These are phyloP conservation scores for Gymnorhina tibicen DNA, from an alignment of 2,113 vertebrate genomes.

Conservation along the genomic window DNA sequence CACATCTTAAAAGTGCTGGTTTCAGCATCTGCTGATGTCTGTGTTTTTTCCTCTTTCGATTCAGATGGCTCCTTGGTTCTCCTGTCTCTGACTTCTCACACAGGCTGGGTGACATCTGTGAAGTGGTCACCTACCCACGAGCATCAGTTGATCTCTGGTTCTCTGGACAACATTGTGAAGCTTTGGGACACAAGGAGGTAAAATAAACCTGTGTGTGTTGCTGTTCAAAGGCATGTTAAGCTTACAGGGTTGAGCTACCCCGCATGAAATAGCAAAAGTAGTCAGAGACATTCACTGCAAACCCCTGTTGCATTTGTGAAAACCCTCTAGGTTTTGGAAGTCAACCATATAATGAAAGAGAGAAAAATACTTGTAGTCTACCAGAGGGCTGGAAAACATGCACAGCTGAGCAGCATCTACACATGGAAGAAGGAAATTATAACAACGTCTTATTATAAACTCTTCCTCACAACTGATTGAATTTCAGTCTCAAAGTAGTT, in stretches of 20 bases:
- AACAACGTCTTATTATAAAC: no score
- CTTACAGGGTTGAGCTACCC: background rate
- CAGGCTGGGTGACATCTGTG: slow-evolving; percentile 93
- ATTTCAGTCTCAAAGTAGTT: background rate
- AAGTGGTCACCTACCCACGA: slow-evolving; percentile 92
- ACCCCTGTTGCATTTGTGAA: background rate
- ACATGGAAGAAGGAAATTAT: background rate
- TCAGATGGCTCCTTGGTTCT: slow-evolving; percentile 92
- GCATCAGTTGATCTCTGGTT: slow-evolving; percentile 93
- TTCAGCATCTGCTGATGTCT: background rate
- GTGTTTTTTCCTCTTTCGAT: background rate
- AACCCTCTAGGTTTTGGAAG: background rate
- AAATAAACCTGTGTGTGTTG: background rate
- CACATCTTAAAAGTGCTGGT: background rate
- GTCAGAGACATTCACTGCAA: background rate
- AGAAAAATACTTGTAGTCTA: background rate
- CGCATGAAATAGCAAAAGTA: background rate
- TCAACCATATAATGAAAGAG: background rate
- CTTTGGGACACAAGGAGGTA: slow-evolving; percentile 98
- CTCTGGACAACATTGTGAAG: slow-evolving; percentile 94
- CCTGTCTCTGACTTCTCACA: slow-evolving; percentile 92
- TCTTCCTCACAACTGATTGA: background rate
- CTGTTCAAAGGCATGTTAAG: background rate
- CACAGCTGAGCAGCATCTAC: background rate
- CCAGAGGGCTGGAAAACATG: background rate